A percentile compares a stretch with the other conserved stretches of the same genome.
Evolutionary conservation across 2,113 vertebrate genomes (phyloP).

Genomic region (Esox niger): DNA sequence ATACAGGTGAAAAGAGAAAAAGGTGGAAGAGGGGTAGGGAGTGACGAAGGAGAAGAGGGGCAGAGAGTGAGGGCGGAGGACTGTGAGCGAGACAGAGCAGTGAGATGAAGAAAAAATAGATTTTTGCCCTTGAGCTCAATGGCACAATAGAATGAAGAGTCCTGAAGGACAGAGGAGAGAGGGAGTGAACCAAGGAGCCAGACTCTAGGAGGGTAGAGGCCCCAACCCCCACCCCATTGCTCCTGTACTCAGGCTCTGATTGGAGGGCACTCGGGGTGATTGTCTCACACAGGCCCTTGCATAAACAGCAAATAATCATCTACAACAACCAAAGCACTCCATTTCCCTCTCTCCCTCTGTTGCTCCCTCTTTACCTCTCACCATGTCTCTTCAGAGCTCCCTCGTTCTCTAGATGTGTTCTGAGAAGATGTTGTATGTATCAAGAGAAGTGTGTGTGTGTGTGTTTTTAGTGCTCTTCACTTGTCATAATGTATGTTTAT

Average conservation of each 20-base stretch:
- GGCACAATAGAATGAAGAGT: slow-evolving; percentile 44
- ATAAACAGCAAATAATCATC: slow-evolving; percentile 70
- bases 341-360: slow-evolving; percentile 10
- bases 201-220: slow-evolving; percentile 38
- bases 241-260: slow-evolving; percentile 61
- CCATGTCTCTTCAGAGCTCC: slow-evolving; percentile 9
- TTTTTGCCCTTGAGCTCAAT: slow-evolving; percentile 55
- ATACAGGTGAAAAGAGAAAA: too few relatives aligned
- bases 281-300: slow-evolving; percentile 28
- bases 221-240: slow-evolving; percentile 56
- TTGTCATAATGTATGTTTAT: slow-evolving; percentile 60
- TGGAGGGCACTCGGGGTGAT: slow-evolving; percentile 59
- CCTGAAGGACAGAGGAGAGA: slow-evolving; percentile 39
- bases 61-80: too few relatives aligned
- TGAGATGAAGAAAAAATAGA: neutral
- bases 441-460: slow-evolving; percentile 1
- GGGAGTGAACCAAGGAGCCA: slow-evolving; percentile 36
- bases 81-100: too few relatives aligned
- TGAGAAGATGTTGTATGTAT: neutral
- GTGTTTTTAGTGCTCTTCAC: slow-evolving; percentile 54
- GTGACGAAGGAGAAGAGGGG: too few relatives aligned
- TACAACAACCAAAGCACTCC: slow-evolving; percentile 25
- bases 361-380: neutral
- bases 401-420: neutral
- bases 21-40: too few relatives aligned